Evolutionary conservation across 2,888 invertebrate genomes (phyloP), one percentile per base, ranked within the genome.

Genomic region (Drosophila dives): DNA sequence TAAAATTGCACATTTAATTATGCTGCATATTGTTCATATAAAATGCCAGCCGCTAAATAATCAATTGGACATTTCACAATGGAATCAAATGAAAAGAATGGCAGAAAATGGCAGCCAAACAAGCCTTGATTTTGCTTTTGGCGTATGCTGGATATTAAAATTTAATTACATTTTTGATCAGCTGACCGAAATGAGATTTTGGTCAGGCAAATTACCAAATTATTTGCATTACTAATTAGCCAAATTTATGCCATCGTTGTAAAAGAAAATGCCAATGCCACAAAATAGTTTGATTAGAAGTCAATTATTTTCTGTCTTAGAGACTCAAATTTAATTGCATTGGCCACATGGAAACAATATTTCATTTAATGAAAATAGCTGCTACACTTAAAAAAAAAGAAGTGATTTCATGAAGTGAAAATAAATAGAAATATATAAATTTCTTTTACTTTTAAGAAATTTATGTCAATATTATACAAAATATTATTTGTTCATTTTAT

Each of bases 1-100:
- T 86, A 88, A 73, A 84, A 74, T 71, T 78, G 67, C 67, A 73
- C 83, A 78, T 84, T 86, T 81, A 81, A 88, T 86, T 84, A 74
- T 72, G 61, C 64, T 66, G 40, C 32, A 65, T 78, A 70, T 64
- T 58, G 53, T 23, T 51, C 56, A 50, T 55, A 70, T 50, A 74
- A 80, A 68, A 64, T 68, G 54, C 54, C 48, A 51, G 42, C 77
- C 54, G 23, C 61, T 36, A 36, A 54, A 53, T 38, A 72, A 77
- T 77, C 72, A 77, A 67, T 64, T 50, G 61, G 63, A 64, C 65
- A 79, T 80, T 63, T 55, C 48, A 69, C 64, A 64, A 68, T 53
- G 12, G 56, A 29, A 58, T 23, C 45, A 58, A 42, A 40, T 42
- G 53, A 51, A 42, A 56, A 23, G 23, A 23, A 45, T 54, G 56